Evolutionary conservation across 2,888 invertebrate genomes (phyloP).

Genomic region (Nipponacmea schrenckii): DNA sequence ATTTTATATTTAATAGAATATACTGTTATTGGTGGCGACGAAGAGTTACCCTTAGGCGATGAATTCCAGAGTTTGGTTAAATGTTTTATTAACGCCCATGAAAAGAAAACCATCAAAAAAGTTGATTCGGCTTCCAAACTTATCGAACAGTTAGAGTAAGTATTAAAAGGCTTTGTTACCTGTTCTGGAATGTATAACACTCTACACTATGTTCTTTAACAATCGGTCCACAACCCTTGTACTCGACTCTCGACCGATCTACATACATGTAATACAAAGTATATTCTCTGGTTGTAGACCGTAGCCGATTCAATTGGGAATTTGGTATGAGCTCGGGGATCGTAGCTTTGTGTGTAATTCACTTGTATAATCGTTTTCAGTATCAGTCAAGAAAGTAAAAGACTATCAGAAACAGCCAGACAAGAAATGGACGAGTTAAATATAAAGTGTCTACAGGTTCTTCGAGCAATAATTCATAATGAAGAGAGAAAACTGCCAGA

Average conservation of each 20-base stretch:
- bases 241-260: no score
- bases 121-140: constrained; percentile 56
- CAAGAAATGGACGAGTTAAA: constrained; percentile 66
- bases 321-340: no score
- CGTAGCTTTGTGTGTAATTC: no score
- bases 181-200: no score
- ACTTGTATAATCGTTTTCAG: no score
- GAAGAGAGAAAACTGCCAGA: constrained; percentile 63
- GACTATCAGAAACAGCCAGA: constrained; percentile 53
- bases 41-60: constrained; percentile 65
- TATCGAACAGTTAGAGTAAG: constrained; percentile 62
- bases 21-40: constrained; percentile 64
- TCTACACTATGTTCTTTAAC: no score
- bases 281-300: no score
- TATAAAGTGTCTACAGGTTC: constrained; percentile 65
- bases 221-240: no score
- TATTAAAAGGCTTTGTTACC: background rate
- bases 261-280: no score
- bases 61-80: constrained; percentile 65
- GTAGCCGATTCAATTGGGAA: no score
- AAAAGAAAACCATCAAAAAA: constrained; percentile 58
- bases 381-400: constrained; percentile 49
- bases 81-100: constrained; percentile 56
- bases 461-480: constrained; percentile 66
- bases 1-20: constrained; percentile 49